Conservation (phyloP, 2,113 vertebrate genomes). For the Laticauda laticaudata region DNA sequence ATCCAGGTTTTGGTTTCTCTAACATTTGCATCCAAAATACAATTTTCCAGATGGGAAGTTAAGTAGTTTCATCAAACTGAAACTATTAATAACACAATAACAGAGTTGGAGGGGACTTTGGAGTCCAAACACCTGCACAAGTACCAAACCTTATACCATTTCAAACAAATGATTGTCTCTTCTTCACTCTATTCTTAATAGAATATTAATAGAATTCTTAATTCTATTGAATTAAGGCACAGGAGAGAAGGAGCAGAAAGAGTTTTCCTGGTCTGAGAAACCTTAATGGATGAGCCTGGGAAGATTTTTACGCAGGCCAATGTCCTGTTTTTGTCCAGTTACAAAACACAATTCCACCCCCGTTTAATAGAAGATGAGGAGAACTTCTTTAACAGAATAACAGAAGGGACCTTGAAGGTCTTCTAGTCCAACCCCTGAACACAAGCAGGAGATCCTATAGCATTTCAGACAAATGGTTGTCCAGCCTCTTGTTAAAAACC, state of each 20-base stretch:
- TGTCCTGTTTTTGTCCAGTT: background rate
- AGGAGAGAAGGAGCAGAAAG: background rate
- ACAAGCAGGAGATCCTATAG: too few species aligned
- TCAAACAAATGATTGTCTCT: too few species aligned
- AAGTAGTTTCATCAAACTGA: background rate
- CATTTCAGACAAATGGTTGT: background rate
- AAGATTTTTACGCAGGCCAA: background rate
- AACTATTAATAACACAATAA: background rate
- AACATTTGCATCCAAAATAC: background rate
- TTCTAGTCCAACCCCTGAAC: too few species aligned
- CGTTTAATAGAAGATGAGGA: background rate
- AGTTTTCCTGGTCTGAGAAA: background rate
- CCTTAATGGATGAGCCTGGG: background rate
- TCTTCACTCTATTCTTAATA: too few species aligned
- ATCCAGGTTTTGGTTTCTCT: background rate
- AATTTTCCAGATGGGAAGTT: background rate
- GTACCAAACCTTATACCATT: too few species aligned
- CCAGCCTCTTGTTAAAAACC: background rate
- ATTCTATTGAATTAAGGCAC: background rate
- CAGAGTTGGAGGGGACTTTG: too few species aligned
- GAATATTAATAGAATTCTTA: too few species aligned
- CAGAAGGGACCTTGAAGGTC: too few species aligned
- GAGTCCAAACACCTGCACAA: too few species aligned
- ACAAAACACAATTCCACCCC: background rate
- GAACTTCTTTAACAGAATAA: too few species aligned